phyloP scores from a whole-genome alignment of 1,140 invertebrate species.

The Megalonaias nervosa region DNA sequence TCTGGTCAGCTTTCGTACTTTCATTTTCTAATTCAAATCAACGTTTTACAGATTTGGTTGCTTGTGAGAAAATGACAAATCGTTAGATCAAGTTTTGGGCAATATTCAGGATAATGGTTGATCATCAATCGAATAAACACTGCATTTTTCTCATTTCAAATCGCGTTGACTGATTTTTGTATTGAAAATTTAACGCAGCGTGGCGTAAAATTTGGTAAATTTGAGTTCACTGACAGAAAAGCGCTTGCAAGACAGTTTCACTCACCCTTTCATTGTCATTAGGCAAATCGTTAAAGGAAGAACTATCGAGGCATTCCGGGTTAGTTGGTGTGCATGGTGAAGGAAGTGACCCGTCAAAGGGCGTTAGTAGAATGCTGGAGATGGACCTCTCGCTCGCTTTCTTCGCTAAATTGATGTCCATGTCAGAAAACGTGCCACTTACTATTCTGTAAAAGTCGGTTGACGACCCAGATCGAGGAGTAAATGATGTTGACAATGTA shows the following conservation, averaged over 20 bases:
- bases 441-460: constrained; percentile 54
- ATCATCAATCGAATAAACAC: too few species aligned
- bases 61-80: too few species aligned
- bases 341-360: constrained; percentile 38
- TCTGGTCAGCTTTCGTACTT: too few species aligned
- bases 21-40: too few species aligned
- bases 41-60: too few species aligned
- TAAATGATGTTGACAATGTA: constrained; percentile 38
- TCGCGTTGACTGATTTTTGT: too few species aligned
- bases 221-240: too few species aligned
- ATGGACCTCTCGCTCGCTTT: constrained; percentile 62
- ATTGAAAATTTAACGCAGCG: too few species aligned
- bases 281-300: constrained; percentile 43
- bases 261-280: constrained; percentile 56
- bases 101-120: too few species aligned
- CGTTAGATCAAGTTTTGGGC: too few species aligned
- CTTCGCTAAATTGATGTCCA: constrained; percentile 53
- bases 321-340: constrained; percentile 45
- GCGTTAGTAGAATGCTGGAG: constrained; percentile 61
- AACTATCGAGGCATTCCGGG: constrained; percentile 48
- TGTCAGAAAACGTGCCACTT: constrained; percentile 43
- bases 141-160: too few species aligned
- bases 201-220: too few species aligned
- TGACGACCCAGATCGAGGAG: constrained; percentile 26
- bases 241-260: constrained; percentile 3